A percentile compares a stretch with the other conserved stretches of the same genome.
Conservation (phyloP, 2,113 vertebrate species). For the Acrocephalus kingi region DNA sequence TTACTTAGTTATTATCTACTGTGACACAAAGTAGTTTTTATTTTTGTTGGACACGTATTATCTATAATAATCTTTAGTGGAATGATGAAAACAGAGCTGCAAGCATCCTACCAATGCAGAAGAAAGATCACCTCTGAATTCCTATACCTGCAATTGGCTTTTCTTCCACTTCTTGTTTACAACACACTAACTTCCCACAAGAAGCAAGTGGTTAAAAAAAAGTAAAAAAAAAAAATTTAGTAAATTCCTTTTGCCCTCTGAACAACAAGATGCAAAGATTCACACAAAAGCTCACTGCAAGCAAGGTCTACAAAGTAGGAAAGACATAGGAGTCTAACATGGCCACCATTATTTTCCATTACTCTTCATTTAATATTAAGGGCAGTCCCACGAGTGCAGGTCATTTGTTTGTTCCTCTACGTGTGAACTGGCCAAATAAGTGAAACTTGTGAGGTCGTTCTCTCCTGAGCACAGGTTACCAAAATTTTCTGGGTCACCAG, state of each 20-base stretch:
- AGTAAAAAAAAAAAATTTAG: background rate
- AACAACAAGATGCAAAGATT: background rate
- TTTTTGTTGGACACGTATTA: background rate
- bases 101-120: background rate
- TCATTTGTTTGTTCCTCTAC: background rate
- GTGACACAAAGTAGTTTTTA: background rate
- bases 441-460: background rate
- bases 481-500: background rate
- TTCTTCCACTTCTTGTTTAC: background rate
- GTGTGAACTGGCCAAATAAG: background rate
- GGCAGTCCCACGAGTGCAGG: background rate
- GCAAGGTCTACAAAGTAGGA: background rate
- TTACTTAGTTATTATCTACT: background rate
- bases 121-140: background rate
- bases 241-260: background rate
- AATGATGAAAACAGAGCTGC: background rate
- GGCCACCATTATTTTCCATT: background rate
- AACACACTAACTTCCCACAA: background rate
- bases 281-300: background rate
- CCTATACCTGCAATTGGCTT: fast-evolving
- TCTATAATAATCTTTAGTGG: background rate
- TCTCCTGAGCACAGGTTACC: background rate
- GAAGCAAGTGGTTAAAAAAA: background rate
- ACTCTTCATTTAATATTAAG: background rate
- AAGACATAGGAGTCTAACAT: background rate